Percentiles rank a stretch among this genome's conserved stretches.
phyloP scores from a whole-genome alignment of 2,888 invertebrate species.

The Aleiodes testaceus region DNA sequence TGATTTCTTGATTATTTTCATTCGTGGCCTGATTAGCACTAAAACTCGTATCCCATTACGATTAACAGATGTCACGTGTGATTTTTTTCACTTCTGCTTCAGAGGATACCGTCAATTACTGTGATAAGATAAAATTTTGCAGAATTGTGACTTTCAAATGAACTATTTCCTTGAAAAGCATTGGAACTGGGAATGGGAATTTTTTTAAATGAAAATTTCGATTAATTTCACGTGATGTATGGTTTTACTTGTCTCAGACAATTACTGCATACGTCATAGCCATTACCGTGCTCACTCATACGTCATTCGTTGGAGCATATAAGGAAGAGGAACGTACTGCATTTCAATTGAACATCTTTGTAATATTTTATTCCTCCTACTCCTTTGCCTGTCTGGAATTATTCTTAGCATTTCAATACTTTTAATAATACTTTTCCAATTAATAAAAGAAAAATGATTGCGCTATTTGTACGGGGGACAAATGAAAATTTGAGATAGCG shows the following conservation, averaged over 20 bases:
- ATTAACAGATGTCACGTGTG: constrained; percentile 28
- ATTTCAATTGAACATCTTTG: constrained; percentile 27
- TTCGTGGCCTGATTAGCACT: constrained; percentile 2
- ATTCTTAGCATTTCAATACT: constrained; percentile 7
- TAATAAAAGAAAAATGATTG: not conserved
- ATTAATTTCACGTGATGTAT: not conserved
- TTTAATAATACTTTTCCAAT: not conserved
- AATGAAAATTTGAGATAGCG: not conserved
- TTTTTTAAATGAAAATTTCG: not conserved
- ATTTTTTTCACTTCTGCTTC: constrained; percentile 23
- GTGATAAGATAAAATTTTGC: constrained; percentile 22
- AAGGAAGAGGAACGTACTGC: constrained; percentile 32
- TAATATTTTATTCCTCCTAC: not conserved
- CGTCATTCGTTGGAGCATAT: constrained; percentile 30
- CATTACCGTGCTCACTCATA: constrained; percentile 18
- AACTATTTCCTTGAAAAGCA: not conserved
- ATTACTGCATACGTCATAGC: constrained; percentile 15
- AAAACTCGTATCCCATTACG: not conserved
- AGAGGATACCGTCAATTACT: constrained; percentile 12
- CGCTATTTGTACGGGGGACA: not conserved
- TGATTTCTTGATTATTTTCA: not conserved
- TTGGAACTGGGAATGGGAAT: no score
- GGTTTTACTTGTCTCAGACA: not conserved
- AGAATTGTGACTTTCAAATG: not conserved
- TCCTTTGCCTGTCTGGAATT: constrained; percentile 1